Base-by-base conservation (phyloP, 2,113 vertebrate genomes). In the Plecotus auritus region DNA sequence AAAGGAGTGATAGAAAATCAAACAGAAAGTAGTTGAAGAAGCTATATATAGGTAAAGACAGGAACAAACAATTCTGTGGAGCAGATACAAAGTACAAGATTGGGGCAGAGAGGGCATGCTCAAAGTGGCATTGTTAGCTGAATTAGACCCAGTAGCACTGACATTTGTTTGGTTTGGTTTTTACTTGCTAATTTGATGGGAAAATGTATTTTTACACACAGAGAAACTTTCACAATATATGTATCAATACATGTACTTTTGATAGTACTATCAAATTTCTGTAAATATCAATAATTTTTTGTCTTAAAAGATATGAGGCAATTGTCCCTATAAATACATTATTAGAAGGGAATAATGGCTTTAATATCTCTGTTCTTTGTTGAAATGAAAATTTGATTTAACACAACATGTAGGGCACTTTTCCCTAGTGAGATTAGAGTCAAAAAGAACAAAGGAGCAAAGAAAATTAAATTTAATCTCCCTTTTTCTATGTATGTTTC, bases 391-490 rank as follows among this genome's bases (percentile, higher is more conserved):
- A 91, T 59, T 84, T 37, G 13, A 6, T 84, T 94, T 88, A 91
- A 95, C 4, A 47, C n/a, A 84, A 80, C 59, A 88, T 61, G n/a
- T 35, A 92, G 35, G 20, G 37, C 20, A 82, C 35, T 22, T 13
- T 76, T 85, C 42, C 56, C 64, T 84, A 56, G 66, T 93, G 86
- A 97, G 89, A 80, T 56, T 42, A 93, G 85, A 90, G 42, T 93
- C 28, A 91, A 89, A 92, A 90, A 91, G 54, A 88, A 47, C 51
- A 96, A 95, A 92, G 40, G 13, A 93, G 22, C 14, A 61, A 95
- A 95, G 69, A 88, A 84, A 91, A 89, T 83, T 82, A 72, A 86
- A 92, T 90, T 22, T 42, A 93, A 42, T 6, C 35, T 91, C 82
- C 8, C 35, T 86, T 76, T 85, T 82, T 85, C 56, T 89, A 40